Conservation (phyloP, 2,113 vertebrate genomes). For the Cebus imitator region DNA sequence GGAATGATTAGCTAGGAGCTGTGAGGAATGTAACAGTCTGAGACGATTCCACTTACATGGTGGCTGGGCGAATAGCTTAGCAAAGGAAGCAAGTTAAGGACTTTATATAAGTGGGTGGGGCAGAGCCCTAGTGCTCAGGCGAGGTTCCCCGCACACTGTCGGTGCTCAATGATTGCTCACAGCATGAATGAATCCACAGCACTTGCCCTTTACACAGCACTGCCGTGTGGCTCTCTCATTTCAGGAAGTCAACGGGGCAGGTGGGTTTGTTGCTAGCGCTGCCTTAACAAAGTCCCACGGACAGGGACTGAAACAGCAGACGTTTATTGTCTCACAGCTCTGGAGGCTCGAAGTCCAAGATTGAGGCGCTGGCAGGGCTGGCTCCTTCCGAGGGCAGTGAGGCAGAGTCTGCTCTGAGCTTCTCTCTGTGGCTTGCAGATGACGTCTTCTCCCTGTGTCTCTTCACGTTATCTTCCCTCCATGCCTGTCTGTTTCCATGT, state of each 20-base stretch:
- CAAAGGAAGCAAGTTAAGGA: not conserved
- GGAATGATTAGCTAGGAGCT: not conserved
- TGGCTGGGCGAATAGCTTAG: not conserved
- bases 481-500: not conserved
- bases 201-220: not conserved
- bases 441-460: not conserved
- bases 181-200: accelerated
- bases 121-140: not conserved
- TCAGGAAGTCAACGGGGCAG: not conserved
- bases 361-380: accelerated
- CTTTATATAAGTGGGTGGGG: accelerated
- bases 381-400: not conserved
- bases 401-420: not conserved
- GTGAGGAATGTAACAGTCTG: not conserved
- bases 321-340: too few relatives aligned
- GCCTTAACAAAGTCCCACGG: accelerated
- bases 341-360: not conserved
- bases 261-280: not conserved
- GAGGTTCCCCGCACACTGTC: accelerated
- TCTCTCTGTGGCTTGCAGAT: accelerated
- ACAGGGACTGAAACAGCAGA: accelerated
- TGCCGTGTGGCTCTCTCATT: accelerated
- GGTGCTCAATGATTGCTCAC: accelerated
- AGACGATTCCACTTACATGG: not conserved
- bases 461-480: not conserved